Percentiles rank a stretch among this genome's conserved stretches.
These are phyloP conservation scores for Diploscapter pachys DNA, from an alignment of 1,140 invertebrate genomes.

Conservation along the genomic window DNA sequence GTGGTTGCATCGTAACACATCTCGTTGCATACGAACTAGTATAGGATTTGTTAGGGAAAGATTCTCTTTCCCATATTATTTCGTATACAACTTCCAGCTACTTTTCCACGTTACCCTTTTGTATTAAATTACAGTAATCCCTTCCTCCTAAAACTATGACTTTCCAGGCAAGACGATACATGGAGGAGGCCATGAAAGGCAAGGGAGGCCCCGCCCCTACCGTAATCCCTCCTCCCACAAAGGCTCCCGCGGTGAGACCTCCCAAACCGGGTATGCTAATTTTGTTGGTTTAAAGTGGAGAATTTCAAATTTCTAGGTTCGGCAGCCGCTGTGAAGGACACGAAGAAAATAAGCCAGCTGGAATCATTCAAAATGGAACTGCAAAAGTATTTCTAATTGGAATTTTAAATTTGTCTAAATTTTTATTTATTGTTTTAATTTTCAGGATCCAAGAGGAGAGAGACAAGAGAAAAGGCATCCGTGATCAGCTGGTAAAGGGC, in stretches of 20 bases:
- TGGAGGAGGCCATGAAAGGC: conserved; percentile 10
- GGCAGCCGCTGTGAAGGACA: conserved; percentile 63
- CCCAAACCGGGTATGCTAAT: conserved; percentile 44
- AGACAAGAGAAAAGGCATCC: conserved; percentile 81
- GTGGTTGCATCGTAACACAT: too few relatives aligned
- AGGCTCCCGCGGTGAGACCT: conserved; percentile 40
- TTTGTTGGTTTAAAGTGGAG: too few relatives aligned
- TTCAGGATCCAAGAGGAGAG: conserved; percentile 89
- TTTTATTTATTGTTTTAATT: conserved; percentile 25
- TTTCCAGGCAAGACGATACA: conserved; percentile 28
- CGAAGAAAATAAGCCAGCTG: conserved; percentile 93
- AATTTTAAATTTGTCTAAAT: background rate
- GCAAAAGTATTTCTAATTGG: conserved; percentile 68
- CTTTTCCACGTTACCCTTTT: too few relatives aligned
- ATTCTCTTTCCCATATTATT: too few relatives aligned
- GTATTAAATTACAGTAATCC: too few relatives aligned
- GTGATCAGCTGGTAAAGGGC: conserved; percentile 62
- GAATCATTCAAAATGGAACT: conserved; percentile 94
- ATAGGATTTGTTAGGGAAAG: too few relatives aligned
- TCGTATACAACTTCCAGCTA: too few relatives aligned
- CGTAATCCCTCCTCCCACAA: conserved; percentile 17
- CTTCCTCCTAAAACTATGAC: background rate
- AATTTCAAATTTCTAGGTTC: too few relatives aligned
- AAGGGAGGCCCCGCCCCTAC: conserved; percentile 17
- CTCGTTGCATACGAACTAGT: too few relatives aligned